Evolutionary conservation across 2,888 invertebrate species (phyloP).

Genomic region (Camponotus fellah): DNA sequence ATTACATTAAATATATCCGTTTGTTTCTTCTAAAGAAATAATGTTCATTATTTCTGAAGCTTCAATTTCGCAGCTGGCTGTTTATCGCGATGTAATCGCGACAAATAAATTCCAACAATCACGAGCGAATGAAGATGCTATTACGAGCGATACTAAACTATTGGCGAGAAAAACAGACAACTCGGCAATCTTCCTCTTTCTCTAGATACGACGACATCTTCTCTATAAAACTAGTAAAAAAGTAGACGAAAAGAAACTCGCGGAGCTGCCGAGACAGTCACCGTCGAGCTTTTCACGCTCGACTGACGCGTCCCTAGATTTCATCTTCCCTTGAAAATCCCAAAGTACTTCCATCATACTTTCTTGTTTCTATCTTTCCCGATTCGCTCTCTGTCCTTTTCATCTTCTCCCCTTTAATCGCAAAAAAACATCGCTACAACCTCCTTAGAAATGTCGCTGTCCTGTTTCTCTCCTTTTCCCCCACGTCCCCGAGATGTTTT

Average conservation of each 20-base stretch:
- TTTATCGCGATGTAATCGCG: conserved; percentile 1
- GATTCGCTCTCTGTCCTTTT: background rate
- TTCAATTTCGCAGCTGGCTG: background rate
- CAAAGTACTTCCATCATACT: conserved; percentile 48
- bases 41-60: background rate
- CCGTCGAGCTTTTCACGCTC: conserved; percentile 65
- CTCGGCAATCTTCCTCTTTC: conserved; percentile 13
- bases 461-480: conserved; percentile 1
- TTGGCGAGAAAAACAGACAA: conserved; percentile 3
- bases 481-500: conserved; percentile 24
- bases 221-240: conserved; percentile 28
- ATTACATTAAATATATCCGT: background rate
- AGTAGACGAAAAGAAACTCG: conserved; percentile 18
- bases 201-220: conserved; percentile 6
- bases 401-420: background rate
- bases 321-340: conserved; percentile 53
- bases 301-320: conserved; percentile 65
- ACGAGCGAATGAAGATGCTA: background rate
- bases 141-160: background rate
- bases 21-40: background rate
- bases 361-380: conserved; percentile 21
- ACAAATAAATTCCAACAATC: conserved; percentile 13
- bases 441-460: conserved; percentile 30
- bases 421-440: conserved; percentile 27
- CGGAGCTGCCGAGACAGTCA: background rate